phyloP scores from a whole-genome alignment of 2,797 vertebrate species.

The Pelochelys cantorii region DNA sequence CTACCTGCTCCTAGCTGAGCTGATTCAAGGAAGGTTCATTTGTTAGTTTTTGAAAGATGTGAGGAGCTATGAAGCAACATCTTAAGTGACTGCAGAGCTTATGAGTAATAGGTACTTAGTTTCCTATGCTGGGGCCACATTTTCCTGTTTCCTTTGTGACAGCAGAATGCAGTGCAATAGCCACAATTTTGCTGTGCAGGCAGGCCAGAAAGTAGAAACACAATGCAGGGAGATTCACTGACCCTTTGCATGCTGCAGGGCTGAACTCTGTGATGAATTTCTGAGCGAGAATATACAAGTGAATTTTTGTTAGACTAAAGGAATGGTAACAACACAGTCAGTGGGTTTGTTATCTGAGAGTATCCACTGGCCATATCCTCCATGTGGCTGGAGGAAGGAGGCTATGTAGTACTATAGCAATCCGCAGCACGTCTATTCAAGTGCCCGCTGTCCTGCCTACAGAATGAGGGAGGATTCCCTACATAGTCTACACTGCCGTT shows the following conservation, averaged over 20 bases:
- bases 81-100: conserved; percentile 1
- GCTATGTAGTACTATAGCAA: neutral
- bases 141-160: neutral
- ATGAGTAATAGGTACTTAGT: neutral
- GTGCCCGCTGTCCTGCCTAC: neutral
- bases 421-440: neutral
- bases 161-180: neutral
- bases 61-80: neutral
- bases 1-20: neutral
- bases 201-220: neutral
- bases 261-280: neutral
- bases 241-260: neutral
- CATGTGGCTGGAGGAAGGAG: neutral
- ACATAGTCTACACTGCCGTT: accelerated
- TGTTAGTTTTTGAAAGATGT: neutral
- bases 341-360: neutral
- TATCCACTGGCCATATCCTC: neutral
- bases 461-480: neutral
- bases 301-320: neutral
- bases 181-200: neutral
- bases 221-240: neutral
- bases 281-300: neutral
- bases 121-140: neutral
- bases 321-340: neutral
- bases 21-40: neutral